phyloP scores from a whole-genome alignment of 2,113 vertebrate genomes.

The Scolopax mira region DNA sequence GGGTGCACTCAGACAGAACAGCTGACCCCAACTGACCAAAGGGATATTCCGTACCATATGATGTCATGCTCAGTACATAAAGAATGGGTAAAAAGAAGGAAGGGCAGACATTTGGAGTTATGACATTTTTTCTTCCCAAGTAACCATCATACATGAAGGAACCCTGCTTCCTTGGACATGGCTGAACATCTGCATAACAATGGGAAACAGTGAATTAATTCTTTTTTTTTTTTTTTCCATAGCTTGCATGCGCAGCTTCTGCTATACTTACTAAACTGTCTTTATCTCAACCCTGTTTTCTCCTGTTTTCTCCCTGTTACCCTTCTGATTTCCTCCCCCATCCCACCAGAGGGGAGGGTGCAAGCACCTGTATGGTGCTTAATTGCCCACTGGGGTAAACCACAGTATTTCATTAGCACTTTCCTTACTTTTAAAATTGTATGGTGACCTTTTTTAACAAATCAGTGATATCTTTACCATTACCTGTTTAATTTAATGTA shows the following conservation, averaged over 20 bases:
- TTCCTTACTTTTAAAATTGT: background rate
- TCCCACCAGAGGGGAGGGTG: background rate
- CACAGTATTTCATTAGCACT: background rate
- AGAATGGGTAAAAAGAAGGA: background rate
- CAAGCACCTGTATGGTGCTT: background rate
- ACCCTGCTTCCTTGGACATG: background rate
- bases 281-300: background rate
- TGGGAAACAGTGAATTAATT: background rate
- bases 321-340: background rate
- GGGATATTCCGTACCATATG: background rate
- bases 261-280: background rate
- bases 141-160: background rate
- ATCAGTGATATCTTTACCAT: background rate
- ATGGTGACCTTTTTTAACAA: background rate
- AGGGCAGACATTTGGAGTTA: no score
- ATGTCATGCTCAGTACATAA: background rate
- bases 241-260: background rate
- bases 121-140: background rate
- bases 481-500: background rate
- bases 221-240: background rate
- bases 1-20: no score
- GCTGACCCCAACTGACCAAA: background rate
- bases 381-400: background rate
- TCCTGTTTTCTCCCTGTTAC: background rate
- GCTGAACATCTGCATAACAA: background rate